phyloP scores from a whole-genome alignment of 1,140 invertebrate genomes.

The Brachionus calyciflorus region DNA sequence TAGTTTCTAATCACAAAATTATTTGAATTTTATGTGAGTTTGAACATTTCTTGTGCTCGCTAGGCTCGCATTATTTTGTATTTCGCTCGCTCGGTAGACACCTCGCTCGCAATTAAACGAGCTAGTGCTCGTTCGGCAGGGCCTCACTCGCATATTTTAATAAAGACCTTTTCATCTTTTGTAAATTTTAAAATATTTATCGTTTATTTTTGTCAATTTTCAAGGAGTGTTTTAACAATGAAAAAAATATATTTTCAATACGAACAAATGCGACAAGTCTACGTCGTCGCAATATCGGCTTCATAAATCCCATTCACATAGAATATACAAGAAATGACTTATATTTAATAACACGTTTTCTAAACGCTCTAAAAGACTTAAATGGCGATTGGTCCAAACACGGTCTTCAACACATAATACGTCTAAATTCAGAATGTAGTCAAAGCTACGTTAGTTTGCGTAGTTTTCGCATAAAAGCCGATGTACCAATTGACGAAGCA shows the following conservation, averaged over 20 bases:
- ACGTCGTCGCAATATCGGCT: background rate
- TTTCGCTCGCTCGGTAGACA: no score
- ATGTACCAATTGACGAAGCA: constrained; percentile 27
- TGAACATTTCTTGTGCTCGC: no score
- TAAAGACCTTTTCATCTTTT: no score
- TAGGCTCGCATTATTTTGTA: no score
- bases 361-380: constrained; percentile 20
- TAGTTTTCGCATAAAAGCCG: constrained; percentile 27
- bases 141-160: no score
- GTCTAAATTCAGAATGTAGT: constrained; percentile 32
- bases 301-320: background rate
- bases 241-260: background rate
- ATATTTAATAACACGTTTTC: background rate
- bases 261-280: background rate
- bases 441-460: constrained; percentile 29
- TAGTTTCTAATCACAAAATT: no score
- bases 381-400: constrained; percentile 42
- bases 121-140: no score
- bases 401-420: constrained; percentile 27
- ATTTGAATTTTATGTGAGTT: no score
- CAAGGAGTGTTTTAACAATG: background rate
- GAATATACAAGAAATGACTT: constrained; percentile 6
- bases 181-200: background rate
- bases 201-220: background rate
- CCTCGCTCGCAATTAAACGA: no score